These are phyloP conservation scores for Aethina tumida DNA, from an alignment of 1,140 invertebrate species.

Conservation along the genomic window DNA sequence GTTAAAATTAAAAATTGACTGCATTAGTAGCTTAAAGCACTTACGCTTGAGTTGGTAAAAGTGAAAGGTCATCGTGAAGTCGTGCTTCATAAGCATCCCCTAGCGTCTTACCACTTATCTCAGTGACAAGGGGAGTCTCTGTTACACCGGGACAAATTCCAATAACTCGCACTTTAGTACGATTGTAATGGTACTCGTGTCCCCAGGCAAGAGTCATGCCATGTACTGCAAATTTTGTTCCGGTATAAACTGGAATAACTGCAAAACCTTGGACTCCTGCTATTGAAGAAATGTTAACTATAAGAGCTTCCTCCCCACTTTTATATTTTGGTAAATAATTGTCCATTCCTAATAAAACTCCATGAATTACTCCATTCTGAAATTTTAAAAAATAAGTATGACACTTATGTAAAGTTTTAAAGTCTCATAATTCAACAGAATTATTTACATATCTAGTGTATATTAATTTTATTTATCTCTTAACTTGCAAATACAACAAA, in stretches of 20 bases:
- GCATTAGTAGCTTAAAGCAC: no score
- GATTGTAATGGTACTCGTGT: conserved; percentile 7
- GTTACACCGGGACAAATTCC: conserved; percentile 33
- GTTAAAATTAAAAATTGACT: conserved; percentile 1
- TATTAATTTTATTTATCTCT: no score
- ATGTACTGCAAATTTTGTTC: conserved; percentile 23
- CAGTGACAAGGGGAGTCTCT: conserved; percentile 18
- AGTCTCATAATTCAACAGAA: no score
- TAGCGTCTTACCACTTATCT: conserved; percentile 12
- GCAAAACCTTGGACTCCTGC: conserved; percentile 14
- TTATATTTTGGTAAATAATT: conserved; percentile 26
- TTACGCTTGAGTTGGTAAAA: conserved; percentile 11
- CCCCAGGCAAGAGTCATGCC: conserved; percentile 22
- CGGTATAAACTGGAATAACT: conserved; percentile 21
- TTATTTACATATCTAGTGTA: no score
- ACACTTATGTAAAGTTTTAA: no score
- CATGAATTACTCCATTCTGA: conserved; percentile 25
- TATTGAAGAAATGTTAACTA: conserved; percentile 26
- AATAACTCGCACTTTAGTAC: conserved; percentile 28
- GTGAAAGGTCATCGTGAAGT: background rate
- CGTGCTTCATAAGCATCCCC: conserved; percentile 14
- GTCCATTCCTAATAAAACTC: conserved; percentile 22
- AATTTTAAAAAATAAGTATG: background rate
- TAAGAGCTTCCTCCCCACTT: conserved; percentile 23
- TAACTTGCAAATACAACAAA: no score